phyloP scores from a whole-genome alignment of 2,888 invertebrate genomes.

The Esperia sulphurella region DNA sequence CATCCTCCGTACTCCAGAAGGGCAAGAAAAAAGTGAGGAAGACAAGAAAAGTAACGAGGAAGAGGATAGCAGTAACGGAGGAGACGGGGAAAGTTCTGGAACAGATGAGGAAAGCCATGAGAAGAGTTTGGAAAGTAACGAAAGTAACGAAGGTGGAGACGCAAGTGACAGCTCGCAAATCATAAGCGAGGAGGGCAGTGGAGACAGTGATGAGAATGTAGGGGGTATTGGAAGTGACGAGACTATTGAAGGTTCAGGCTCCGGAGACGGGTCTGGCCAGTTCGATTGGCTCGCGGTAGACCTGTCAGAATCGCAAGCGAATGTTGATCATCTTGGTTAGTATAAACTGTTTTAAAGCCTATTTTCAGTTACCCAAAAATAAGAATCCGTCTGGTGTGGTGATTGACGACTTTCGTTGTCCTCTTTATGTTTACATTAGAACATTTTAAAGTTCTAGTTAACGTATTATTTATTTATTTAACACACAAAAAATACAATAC shows the following conservation, averaged over 20 bases:
- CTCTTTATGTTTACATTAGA: too few relatives aligned
- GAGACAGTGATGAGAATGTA: neutral
- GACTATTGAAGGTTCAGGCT: neutral
- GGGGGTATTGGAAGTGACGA: neutral
- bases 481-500: too few relatives aligned
- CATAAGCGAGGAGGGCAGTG: neutral
- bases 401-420: too few relatives aligned
- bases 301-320: neutral
- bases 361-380: too few relatives aligned
- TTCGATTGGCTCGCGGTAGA: conserved; percentile 6
- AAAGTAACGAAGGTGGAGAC: too few relatives aligned
- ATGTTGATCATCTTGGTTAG: neutral
- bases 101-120: too few relatives aligned
- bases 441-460: too few relatives aligned
- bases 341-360: too few relatives aligned
- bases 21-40: conserved; percentile 19
- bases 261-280: conserved; percentile 15
- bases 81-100: neutral
- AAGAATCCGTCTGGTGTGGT: too few relatives aligned
- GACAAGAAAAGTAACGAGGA: conserved; percentile 11
- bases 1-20: conserved; percentile 27
- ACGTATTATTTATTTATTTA: too few relatives aligned
- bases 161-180: too few relatives aligned
- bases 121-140: too few relatives aligned
- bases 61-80: conserved; percentile 18